Evolutionary conservation across 2,888 invertebrate species (phyloP).

Genomic region (Chrysomela aeneicollis): DNA sequence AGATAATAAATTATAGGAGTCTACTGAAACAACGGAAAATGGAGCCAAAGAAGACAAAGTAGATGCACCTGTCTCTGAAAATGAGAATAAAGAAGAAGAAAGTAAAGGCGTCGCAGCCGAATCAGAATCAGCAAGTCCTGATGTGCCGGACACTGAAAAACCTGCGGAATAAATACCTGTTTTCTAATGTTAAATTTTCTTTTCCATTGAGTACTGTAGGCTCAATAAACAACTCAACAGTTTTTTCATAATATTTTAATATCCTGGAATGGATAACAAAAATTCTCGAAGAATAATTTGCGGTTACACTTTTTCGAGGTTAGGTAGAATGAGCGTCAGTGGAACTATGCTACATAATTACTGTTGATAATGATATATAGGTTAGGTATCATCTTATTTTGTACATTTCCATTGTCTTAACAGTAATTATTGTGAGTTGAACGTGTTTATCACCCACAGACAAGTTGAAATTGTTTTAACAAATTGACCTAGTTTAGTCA

Average conservation of each 20-base stretch:
- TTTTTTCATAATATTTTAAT: constrained; percentile 39
- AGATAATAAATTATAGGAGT: constrained; percentile 36
- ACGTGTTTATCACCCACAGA: constrained; percentile 40
- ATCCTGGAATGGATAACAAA: constrained; percentile 33
- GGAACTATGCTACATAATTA: constrained; percentile 40
- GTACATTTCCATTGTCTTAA: constrained; percentile 43
- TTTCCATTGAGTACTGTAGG: constrained; percentile 52
- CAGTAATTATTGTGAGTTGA: constrained; percentile 35
- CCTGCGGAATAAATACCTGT: constrained; percentile 55
- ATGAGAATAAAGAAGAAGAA: constrained; percentile 52
- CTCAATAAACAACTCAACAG: constrained; percentile 43
- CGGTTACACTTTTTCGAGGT: constrained; percentile 34
- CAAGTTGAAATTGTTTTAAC: constrained; percentile 33
- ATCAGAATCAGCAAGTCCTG: constrained; percentile 47
- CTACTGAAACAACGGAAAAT: constrained; percentile 56
- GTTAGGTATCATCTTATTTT: constrained; percentile 45
- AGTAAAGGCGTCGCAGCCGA: constrained; percentile 49
- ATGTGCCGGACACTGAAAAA: constrained; percentile 52
- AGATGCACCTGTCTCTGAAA: constrained; percentile 53
- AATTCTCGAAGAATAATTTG: constrained; percentile 39
- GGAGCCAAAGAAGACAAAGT: constrained; percentile 58
- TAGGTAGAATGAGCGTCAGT: constrained; percentile 37
- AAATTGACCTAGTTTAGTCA: constrained; percentile 52
- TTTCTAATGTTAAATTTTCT: constrained; percentile 42
- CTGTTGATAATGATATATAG: constrained; percentile 43